These are phyloP conservation scores for Basileuterus tristriatus DNA, from an alignment of 2,797 vertebrate genomes.

Conservation along the genomic window DNA sequence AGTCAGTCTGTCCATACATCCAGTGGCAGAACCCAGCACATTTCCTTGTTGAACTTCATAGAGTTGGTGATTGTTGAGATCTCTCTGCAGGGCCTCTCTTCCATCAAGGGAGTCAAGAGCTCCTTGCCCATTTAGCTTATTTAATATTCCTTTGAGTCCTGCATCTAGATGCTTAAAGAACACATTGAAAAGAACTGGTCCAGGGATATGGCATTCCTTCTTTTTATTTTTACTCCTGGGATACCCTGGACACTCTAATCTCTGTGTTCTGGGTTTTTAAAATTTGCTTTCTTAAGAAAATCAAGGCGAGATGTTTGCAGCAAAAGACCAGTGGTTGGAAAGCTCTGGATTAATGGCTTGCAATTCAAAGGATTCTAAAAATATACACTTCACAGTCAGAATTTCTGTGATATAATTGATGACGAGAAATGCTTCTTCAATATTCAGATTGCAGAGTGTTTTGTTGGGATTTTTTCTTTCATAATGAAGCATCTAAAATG, in stretches of 20 bases:
- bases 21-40: neutral
- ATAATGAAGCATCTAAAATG: neutral
- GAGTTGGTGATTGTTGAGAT: neutral
- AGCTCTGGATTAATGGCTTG: neutral
- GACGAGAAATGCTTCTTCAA: neutral
- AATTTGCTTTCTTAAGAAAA: neutral
- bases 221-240: neutral
- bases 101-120: fast-evolving
- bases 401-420: neutral
- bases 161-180: neutral
- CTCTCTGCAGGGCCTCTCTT: neutral
- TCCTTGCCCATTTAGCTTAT: neutral
- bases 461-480: neutral
- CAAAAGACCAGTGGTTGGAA: neutral
- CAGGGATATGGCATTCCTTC: neutral
- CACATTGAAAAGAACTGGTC: neutral
- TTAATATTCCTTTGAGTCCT: neutral
- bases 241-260: neutral
- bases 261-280: neutral
- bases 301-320: neutral
- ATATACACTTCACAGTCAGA: neutral
- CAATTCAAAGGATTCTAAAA: neutral
- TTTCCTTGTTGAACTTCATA: neutral
- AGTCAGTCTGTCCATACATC: neutral
- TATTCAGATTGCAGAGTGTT: neutral